Conservation (phyloP, 2,888 invertebrate genomes). For the Ophion costatus region DNA sequence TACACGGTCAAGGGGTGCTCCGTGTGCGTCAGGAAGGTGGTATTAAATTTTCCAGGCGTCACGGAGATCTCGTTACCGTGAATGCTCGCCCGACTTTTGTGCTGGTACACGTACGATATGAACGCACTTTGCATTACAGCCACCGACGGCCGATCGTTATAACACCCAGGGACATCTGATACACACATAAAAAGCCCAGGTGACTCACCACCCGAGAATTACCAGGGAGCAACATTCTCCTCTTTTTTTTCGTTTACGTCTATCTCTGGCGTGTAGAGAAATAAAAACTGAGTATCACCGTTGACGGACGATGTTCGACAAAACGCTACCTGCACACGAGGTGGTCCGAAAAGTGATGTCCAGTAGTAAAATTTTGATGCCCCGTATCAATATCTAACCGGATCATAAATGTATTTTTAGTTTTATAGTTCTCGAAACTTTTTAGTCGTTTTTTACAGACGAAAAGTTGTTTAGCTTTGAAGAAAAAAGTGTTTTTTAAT, state of each 20-base stretch:
- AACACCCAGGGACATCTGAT: conserved; percentile 47
- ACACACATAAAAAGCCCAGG: conserved; percentile 24
- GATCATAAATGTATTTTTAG: too few relatives aligned
- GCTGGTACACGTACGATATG: conserved; percentile 8
- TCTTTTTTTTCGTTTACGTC: neutral
- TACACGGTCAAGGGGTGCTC: conserved; percentile 27
- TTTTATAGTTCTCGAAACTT: too few relatives aligned
- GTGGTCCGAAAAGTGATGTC: too few relatives aligned
- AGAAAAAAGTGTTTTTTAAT: too few relatives aligned
- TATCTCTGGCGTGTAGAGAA: neutral
- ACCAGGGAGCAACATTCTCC: neutral
- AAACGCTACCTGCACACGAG: neutral
- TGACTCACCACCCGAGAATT: neutral
- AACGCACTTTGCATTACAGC: conserved; percentile 26
- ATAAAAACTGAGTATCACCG: neutral
- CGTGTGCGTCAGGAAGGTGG: conserved; percentile 38
- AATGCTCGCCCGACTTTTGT: conserved; percentile 24
- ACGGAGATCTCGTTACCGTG: conserved; percentile 61
- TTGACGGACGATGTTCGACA: neutral
- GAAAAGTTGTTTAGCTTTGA: too few relatives aligned
- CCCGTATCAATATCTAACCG: too few relatives aligned
- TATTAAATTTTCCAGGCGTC: conserved; percentile 55
- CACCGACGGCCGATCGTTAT: conserved; percentile 48
- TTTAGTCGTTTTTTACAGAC: too few relatives aligned
- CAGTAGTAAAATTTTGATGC: too few relatives aligned